Evolutionary conservation across 2,797 vertebrate genomes (phyloP).

Genomic region (Argya squamiceps): DNA sequence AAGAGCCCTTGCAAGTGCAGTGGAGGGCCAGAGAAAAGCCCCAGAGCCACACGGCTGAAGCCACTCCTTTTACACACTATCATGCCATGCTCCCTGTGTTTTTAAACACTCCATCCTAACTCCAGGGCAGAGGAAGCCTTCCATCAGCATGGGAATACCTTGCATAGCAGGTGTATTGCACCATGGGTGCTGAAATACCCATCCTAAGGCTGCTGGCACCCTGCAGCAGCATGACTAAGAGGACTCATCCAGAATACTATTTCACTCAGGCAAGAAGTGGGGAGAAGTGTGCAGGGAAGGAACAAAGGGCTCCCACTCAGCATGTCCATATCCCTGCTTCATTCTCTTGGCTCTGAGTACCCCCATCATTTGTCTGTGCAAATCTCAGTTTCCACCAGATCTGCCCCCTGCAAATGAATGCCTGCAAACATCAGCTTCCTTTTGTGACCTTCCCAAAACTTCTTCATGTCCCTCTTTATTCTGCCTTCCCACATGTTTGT

Average conservation of each 20-base stretch:
- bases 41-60: neutral
- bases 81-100: neutral
- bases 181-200: neutral
- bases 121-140: neutral
- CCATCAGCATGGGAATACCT: neutral
- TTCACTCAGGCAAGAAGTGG: neutral
- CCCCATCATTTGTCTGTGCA: neutral
- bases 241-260: neutral
- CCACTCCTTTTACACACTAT: neutral
- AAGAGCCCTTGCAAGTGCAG: neutral
- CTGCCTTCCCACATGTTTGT: neutral
- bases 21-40: neutral
- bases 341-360: neutral
- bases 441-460: neutral
- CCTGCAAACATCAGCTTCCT: neutral
- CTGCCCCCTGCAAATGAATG: neutral
- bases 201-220: neutral
- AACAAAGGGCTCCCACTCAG: neutral
- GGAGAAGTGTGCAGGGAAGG: neutral
- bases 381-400: neutral
- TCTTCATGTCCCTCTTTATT: neutral
- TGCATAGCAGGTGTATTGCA: neutral
- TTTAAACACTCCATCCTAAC: neutral
- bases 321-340: accelerated
- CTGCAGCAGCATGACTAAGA: neutral